phyloP scores from a whole-genome alignment of 2,888 invertebrate species.

The Sesamia inferens region DNA sequence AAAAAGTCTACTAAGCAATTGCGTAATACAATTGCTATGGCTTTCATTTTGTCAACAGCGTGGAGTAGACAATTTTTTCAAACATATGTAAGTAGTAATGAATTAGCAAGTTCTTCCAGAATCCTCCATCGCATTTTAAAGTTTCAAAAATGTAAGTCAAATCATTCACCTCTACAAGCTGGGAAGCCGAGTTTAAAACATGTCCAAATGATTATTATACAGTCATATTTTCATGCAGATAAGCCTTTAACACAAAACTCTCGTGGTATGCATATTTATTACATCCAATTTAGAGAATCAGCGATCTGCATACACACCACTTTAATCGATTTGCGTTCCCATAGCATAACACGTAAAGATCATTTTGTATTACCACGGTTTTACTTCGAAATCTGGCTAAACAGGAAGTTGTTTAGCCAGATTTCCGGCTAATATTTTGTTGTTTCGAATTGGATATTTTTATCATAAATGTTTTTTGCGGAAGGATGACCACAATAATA shows the following conservation, averaged over 20 bases:
- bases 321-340: constrained; percentile 22
- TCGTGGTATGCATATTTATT: constrained; percentile 45
- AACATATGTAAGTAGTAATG: not conserved
- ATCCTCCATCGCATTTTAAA: not conserved
- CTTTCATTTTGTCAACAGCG: not conserved
- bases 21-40: not conserved
- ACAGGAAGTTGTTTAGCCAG: constrained; percentile 11
- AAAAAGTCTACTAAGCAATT: not conserved
- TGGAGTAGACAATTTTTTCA: not conserved
- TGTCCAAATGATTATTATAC: not conserved
- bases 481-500: constrained; percentile 16
- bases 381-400: constrained; percentile 47
- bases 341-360: constrained; percentile 16
- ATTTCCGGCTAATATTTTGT: constrained; percentile 31
- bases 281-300: constrained; percentile 37
- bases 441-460: constrained; percentile 21
- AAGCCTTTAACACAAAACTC: constrained; percentile 11
- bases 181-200: not conserved
- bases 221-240: constrained; percentile 22
- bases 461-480: constrained; percentile 16
- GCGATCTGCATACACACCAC: constrained; percentile 25
- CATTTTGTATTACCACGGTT: constrained; percentile 22
- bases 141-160: not conserved
- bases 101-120: not conserved
- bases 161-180: not conserved